A percentile compares a stretch with the other conserved stretches of the same genome.
phyloP scores from a whole-genome alignment of 2,797 vertebrate genomes.

The Dryobates pubescens region DNA sequence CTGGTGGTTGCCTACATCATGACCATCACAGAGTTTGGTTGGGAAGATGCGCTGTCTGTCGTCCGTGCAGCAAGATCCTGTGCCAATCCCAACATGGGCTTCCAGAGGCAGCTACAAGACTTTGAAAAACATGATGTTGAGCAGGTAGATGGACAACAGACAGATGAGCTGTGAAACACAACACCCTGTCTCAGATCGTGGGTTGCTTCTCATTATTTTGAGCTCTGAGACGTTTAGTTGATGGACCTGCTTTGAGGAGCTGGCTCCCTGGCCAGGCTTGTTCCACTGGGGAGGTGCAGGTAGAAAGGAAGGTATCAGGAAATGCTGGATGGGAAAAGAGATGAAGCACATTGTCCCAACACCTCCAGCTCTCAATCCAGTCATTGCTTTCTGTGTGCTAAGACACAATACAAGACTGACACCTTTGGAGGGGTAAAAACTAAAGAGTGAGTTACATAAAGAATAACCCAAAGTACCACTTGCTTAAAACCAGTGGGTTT shows the following conservation, averaged over 20 bases:
- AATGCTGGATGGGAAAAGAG: neutral
- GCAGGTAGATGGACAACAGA: conserved; percentile 77
- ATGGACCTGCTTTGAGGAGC: neutral
- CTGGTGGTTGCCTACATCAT: conserved; percentile 96
- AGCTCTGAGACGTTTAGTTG: neutral
- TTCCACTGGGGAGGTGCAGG: neutral
- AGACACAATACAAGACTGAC: neutral
- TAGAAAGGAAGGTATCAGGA: neutral
- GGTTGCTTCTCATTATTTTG: neutral
- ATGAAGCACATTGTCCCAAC: neutral
- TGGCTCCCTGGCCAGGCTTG: neutral
- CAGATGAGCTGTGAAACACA: neutral
- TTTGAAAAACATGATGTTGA: conserved; percentile 87
- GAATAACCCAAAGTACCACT: neutral
- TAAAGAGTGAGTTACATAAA: neutral
- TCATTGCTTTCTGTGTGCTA: neutral
- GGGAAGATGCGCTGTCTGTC: conserved; percentile 89
- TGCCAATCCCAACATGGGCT: conserved; percentile 93
- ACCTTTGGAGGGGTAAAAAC: neutral
- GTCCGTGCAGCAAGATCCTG: conserved; percentile 88
- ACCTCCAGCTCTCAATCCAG: neutral
- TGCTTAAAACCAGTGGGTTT: neutral
- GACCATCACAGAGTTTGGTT: conserved; percentile 92
- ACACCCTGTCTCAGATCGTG: neutral
- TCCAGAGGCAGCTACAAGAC: conserved; percentile 92